These are phyloP conservation scores for Zaprionus camerounensis DNA, from an alignment of 1,140 invertebrate species.

Conservation along the genomic window DNA sequence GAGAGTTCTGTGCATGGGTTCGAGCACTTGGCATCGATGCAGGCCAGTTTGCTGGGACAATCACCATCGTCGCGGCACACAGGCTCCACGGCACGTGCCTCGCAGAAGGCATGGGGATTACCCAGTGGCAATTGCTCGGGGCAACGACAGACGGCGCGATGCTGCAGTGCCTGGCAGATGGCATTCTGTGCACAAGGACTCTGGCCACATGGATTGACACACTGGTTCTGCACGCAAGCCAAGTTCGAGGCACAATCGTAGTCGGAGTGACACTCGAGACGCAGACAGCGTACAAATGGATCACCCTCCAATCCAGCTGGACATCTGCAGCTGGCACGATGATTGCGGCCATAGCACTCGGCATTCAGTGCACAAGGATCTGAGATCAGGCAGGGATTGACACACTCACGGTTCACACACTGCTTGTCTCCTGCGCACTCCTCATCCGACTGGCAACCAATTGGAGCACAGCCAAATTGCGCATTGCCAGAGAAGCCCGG, in stretches of 20 bases:
- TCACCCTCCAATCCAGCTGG: constrained; percentile 89
- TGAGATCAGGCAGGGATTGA: constrained; percentile 91
- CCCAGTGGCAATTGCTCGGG: constrained; percentile 90
- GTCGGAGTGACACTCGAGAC: constrained; percentile 91
- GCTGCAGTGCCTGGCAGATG: constrained; percentile 91
- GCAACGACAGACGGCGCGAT: constrained; percentile 90
- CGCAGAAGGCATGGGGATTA: constrained; percentile 91
- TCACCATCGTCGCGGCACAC: constrained; percentile 90
- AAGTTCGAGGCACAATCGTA: constrained; percentile 90
- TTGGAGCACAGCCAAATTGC: constrained; percentile 91
- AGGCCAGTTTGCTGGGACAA: constrained; percentile 91
- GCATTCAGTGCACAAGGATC: constrained; percentile 93
- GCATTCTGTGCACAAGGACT: constrained; percentile 92
- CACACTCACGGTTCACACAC: constrained; percentile 92
- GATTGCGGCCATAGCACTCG: constrained; percentile 91
- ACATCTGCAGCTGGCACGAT: constrained; percentile 91
- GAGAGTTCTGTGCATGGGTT: constrained; percentile 91
- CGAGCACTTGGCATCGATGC: constrained; percentile 91
- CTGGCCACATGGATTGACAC: constrained; percentile 90
- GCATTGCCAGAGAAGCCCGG: constrained; percentile 93
- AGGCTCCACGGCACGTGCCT: constrained; percentile 86
- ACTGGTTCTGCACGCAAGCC: constrained; percentile 89
- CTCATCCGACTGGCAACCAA: constrained; percentile 91
- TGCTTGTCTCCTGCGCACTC: constrained; percentile 91
- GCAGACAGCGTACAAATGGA: constrained; percentile 90